phyloP scores from a whole-genome alignment of 2,113 vertebrate species.

The Ictalurus furcatus region DNA sequence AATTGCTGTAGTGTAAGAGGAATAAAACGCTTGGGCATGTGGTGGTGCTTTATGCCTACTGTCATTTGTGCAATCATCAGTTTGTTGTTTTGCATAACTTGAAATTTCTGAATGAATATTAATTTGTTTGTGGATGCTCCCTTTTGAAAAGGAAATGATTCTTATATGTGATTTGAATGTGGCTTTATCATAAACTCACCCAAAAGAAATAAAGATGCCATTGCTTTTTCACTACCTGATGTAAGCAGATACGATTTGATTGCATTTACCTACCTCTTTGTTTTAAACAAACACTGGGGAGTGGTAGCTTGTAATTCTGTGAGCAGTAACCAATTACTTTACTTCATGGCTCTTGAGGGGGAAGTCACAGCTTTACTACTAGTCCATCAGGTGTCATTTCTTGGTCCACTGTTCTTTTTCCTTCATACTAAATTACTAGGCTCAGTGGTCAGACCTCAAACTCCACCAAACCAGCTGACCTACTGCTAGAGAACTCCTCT shows the following conservation, averaged over 20 bases:
- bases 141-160: not conserved
- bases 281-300: not conserved
- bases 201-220: not conserved
- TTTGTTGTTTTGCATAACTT: not conserved
- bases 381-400: not conserved
- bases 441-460: not conserved
- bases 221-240: not conserved
- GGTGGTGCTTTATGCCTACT: not conserved
- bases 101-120: not conserved
- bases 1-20: not conserved
- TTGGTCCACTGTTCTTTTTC: not conserved
- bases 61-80: not conserved
- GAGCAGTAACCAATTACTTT: not conserved
- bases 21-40: not conserved
- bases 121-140: not conserved
- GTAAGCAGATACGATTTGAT: not conserved
- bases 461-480: not conserved
- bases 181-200: not conserved
- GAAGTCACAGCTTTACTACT: not conserved
- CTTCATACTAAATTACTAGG: not conserved
- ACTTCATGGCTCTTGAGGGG: not conserved
- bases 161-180: not conserved
- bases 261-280: not conserved
- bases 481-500: not conserved
- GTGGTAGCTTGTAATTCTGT: not conserved